phyloP scores from a whole-genome alignment of 2,888 invertebrate species.

The Amphipoea oculea region DNA sequence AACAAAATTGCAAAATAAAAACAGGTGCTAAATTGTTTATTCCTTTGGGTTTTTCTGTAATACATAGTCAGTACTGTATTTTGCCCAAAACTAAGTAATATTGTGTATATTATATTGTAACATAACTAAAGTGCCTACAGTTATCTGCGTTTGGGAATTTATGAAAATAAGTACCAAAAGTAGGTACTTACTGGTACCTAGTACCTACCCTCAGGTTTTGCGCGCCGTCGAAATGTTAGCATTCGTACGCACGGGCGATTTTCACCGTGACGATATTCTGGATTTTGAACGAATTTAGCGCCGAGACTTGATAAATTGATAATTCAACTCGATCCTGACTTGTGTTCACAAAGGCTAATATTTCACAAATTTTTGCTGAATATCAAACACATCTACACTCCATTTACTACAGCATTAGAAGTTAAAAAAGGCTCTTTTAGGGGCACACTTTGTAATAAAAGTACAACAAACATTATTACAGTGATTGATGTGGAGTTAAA shows the following conservation, averaged over 20 bases:
- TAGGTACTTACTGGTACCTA: conserved; percentile 4
- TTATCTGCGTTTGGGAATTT: neutral
- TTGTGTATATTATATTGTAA: neutral
- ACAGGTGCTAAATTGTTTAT: neutral
- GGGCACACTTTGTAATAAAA: too few species aligned
- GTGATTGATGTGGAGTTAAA: too few species aligned
- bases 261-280: neutral
- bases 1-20: too few species aligned
- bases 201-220: conserved; percentile 18
- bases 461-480: too few species aligned
- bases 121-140: neutral
- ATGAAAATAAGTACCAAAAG: neutral
- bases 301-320: too few species aligned
- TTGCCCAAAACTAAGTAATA: neutral
- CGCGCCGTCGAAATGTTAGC: neutral
- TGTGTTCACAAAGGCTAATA: neutral
- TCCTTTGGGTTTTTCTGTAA: neutral
- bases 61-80: neutral
- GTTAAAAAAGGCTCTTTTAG: too few species aligned
- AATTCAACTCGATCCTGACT: too few species aligned
- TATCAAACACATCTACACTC: neutral
- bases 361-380: neutral
- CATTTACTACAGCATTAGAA: too few species aligned
- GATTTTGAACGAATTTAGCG: neutral
- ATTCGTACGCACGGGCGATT: neutral